These are phyloP conservation scores for Philypnodon macrostomus DNA, from an alignment of 2,797 vertebrate genomes.

Conservation along the genomic window DNA sequence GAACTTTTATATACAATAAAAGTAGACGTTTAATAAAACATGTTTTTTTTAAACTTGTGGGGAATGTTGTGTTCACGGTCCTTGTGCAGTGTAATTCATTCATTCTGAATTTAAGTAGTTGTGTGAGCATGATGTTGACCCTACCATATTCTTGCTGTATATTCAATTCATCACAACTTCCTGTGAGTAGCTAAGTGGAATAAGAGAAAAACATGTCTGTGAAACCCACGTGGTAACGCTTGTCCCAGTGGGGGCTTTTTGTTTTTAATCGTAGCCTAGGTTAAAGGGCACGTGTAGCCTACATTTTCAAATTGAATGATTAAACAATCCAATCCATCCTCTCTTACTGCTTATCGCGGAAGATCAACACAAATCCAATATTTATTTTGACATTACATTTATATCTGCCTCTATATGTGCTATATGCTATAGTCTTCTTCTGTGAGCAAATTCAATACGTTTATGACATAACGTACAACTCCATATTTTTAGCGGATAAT, in stretches of 20 bases:
- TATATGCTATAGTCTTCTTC: no score
- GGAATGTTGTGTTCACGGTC: conserved; percentile 21
- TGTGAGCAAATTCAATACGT: no score
- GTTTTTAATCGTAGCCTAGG: neutral
- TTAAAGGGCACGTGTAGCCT: no score
- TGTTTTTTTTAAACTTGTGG: conserved; percentile 67
- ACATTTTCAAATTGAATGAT: no score
- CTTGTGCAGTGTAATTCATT: neutral
- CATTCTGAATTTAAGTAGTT: neutral
- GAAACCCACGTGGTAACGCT: neutral
- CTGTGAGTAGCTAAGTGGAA: neutral
- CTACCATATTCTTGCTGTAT: neutral
- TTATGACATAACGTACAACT: no score
- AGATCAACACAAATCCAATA: no score
- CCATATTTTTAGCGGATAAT: no score
- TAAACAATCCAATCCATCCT: no score
- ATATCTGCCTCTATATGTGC: no score
- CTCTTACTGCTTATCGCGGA: no score
- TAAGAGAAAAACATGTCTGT: neutral
- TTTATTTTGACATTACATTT: no score
- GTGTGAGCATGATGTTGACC: neutral
- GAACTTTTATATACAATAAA: conserved; percentile 82
- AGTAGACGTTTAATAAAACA: conserved; percentile 82
- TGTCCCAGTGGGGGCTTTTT: no score
- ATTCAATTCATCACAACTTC: neutral